Base-by-base conservation (phyloP, 2,888 invertebrate genomes). In the Carcina quercana region DNA sequence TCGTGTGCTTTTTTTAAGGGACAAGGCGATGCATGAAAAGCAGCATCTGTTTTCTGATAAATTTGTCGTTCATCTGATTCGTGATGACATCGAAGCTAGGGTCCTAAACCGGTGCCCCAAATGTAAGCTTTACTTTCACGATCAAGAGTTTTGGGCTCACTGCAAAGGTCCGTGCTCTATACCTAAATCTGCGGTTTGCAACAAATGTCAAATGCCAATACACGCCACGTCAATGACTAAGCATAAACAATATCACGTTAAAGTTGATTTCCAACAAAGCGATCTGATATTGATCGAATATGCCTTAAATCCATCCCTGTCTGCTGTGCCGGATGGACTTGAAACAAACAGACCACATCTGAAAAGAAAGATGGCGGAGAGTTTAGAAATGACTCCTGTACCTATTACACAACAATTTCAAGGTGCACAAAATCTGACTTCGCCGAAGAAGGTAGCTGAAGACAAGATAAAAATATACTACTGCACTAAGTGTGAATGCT, bases 101-200 rank as follows among this genome's bases (percentile, higher is more conserved):
- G 40, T 63, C 0, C 14, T 70, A 0, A 59, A 56, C 4, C 47
- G 46, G 3, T 74, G 74, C 8, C 46, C 46, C 0, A 49, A 57
- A 5, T 74, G 73, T 13, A 8, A 32, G 0, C 15, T 59, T 0
- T 56, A 61, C 15, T 65, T 61, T 2, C 58, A 59, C 0, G 68
- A 69, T 5, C 19, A 39, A 0, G 24, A 34, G 0, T 54, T 69
- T 1, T 43, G 45, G 25, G 29, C 28, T 0, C 73, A 73, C 21
- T 37, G 43, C 0, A 38, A 34, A 0, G 27, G 30, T 0, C 59
- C 59, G 17, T 40, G 41, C 1, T 42, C 33, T 0, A 37, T 30
- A 0, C 32, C 40, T 0, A 30, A 30, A 0, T 34, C 43, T 0
- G 17, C 17, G 0, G 34, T 38, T 0, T 73, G 72, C 8, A 3